Evolutionary conservation across 2,888 invertebrate genomes (phyloP).

Genomic region (Ophonus ardosiacus): DNA sequence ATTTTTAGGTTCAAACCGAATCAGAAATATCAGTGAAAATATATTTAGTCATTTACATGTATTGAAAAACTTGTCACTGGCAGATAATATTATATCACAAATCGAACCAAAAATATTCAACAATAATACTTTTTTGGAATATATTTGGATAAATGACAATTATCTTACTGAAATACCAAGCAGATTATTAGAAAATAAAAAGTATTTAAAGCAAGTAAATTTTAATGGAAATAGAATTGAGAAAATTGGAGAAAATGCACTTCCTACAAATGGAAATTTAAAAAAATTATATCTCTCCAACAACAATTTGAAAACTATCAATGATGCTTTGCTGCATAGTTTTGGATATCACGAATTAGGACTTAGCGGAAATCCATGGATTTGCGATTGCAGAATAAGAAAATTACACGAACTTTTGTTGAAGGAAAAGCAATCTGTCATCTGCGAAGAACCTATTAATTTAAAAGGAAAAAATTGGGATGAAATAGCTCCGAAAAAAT

Average conservation of each 20-base stretch:
- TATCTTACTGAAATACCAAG: constrained; percentile 16
- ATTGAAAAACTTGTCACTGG: background rate
- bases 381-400: constrained; percentile 13
- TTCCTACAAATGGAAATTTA: background rate
- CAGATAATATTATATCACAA: background rate
- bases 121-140: background rate
- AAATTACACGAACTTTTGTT: background rate
- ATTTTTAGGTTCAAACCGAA: background rate
- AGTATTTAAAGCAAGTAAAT: background rate
- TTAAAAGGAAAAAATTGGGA: constrained; percentile 9
- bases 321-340: background rate
- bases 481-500: background rate
- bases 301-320: constrained; percentile 3
- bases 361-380: background rate
- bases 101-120: background rate
- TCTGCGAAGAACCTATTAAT: background rate
- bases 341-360: background rate
- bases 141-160: constrained; percentile 11
- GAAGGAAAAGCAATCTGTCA: background rate
- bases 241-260: constrained; percentile 6
- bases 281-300: background rate
- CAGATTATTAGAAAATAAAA: background rate
- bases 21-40: background rate
- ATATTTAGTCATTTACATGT: background rate
- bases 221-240: background rate